Conservation (phyloP, 2,888 invertebrate species). For the Drosophila koepferae region DNA sequence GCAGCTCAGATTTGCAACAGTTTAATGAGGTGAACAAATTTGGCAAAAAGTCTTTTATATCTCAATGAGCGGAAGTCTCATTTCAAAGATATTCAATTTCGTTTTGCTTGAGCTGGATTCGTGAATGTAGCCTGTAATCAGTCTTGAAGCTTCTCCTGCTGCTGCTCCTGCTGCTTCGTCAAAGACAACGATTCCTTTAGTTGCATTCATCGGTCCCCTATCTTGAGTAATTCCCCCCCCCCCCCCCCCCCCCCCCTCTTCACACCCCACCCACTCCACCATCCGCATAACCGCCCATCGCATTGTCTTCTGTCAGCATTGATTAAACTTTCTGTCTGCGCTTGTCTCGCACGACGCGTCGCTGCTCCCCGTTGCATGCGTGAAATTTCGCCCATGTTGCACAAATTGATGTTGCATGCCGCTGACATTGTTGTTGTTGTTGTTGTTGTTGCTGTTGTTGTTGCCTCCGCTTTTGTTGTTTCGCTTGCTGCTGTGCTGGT, state of each 20-base stretch:
- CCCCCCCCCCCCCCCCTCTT: not conserved
- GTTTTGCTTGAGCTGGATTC: conserved; percentile 7
- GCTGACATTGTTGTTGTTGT: conserved; percentile 39
- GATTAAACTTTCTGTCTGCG: conserved; percentile 73
- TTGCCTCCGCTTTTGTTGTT: conserved; percentile 18
- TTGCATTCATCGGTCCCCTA: conserved; percentile 1
- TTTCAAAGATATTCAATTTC: conserved; percentile 16
- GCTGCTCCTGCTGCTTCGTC: conserved; percentile 12
- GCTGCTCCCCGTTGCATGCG: conserved; percentile 57
- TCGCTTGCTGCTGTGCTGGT: conserved; percentile 51
- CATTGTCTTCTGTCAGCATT: conserved; percentile 74
- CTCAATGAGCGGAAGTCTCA: conserved; percentile 6
- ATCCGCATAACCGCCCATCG: conserved; percentile 6
- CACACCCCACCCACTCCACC: too few relatives aligned
- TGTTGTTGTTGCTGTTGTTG: not conserved
- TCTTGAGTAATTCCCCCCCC: not conserved
- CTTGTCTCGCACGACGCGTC: conserved; percentile 52
- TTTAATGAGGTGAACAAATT: not conserved
- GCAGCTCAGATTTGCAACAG: not conserved
- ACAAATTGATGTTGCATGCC: conserved; percentile 75
- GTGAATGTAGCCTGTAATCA: conserved; percentile 22
- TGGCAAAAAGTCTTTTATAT: not conserved
- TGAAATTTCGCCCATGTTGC: conserved; percentile 75
- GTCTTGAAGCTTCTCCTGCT: conserved; percentile 24
- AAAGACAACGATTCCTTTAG: conserved; percentile 2